phyloP scores from a whole-genome alignment of 2,888 invertebrate species.

The Amiota mariae region DNA sequence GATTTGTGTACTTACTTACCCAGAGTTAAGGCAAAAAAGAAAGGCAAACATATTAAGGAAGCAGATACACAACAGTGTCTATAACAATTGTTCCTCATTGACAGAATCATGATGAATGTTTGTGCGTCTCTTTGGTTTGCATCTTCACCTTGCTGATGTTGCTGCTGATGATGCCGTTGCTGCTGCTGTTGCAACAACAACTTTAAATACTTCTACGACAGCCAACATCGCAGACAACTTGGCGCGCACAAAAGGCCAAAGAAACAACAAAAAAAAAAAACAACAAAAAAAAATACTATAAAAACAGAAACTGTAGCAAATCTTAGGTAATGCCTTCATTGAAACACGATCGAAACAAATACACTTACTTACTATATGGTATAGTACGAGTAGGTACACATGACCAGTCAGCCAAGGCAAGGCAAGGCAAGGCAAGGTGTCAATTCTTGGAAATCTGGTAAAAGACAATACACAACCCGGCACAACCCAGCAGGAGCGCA shows the following conservation, averaged over 20 bases:
- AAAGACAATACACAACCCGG: slow-evolving; percentile 40
- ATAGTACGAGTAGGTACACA: neutral
- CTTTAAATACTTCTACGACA: slow-evolving; percentile 2
- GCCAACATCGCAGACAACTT: slow-evolving; percentile 58
- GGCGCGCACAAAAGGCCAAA: slow-evolving; percentile 54
- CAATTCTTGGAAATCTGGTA: slow-evolving; percentile 58
- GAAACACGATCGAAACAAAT: neutral
- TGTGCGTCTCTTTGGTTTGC: neutral
- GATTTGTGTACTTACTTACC: no score
- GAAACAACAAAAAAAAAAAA: no score
- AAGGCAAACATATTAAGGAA: neutral
- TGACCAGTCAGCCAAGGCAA: neutral
- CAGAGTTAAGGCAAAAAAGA: neutral
- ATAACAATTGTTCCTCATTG: slow-evolving; percentile 55
- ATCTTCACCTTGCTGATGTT: slow-evolving; percentile 11
- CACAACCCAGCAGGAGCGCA: slow-evolving; percentile 42
- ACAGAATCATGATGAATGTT: slow-evolving; percentile 51
- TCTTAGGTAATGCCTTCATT: slow-evolving; percentile 40
- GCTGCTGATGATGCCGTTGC: slow-evolving; percentile 29
- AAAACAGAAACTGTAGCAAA: slow-evolving; percentile 57
- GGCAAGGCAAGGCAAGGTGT: slow-evolving; percentile 59
- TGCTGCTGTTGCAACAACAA: slow-evolving; percentile 22
- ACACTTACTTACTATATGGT: no score
- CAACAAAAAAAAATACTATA: no score
- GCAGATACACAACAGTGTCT: no score